Base-by-base conservation (phyloP, 2,113 vertebrate species). In the Campylorhamphus procurvoides region DNA sequence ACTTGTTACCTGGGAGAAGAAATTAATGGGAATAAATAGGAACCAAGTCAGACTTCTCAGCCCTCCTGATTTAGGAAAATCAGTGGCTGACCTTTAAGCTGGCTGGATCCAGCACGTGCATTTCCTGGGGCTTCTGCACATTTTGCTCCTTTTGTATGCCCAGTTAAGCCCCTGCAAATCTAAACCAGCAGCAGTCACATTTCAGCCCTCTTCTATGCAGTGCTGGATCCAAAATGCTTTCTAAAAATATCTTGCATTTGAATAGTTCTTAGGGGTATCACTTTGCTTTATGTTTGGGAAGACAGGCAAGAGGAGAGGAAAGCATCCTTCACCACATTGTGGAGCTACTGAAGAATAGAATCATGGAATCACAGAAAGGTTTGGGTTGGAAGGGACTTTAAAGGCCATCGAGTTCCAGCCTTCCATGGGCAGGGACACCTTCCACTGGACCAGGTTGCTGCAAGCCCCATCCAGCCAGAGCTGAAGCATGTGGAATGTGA, bases 101-200 rank as follows among this genome's bases (percentile, higher is more conserved):
- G 5, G 3, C 39, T 18, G 58, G 55, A 10, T 62, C 74, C 79
- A 8, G 56, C 0, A 0, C 74, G 20, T 0, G 7, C 69, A 89
- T 95, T 95, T 90, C 69, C 76, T 76, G 42, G 50, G 93, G 37
- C 67, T 94, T 68, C 7, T 40, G 75, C 60, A 47, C 52, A 6
- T 44, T 84, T 77, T 69, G 46, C 71, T 93, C 73, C 79, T 92
- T 81, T 77, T 44, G 44, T 39, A 12, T 64, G 52, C 28, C 0
- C 0, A 10, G 91, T 28, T 92, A 74, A 93, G 18, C 83, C 47
- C 73, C 91, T 89, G 86, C 47, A 84, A 90, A 82, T 44, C 50
- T 79, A 55, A 63, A 77, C 1, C 58, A 76, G 62, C 56, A 52
- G 29, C 37, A 58, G 55, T 3, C 60, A 71, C 72, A 71, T 68